A percentile compares a stretch with the other conserved stretches of the same genome.
Conservation (phyloP, 1,140 invertebrate genomes). For the Steinernema feltiae region DNA sequence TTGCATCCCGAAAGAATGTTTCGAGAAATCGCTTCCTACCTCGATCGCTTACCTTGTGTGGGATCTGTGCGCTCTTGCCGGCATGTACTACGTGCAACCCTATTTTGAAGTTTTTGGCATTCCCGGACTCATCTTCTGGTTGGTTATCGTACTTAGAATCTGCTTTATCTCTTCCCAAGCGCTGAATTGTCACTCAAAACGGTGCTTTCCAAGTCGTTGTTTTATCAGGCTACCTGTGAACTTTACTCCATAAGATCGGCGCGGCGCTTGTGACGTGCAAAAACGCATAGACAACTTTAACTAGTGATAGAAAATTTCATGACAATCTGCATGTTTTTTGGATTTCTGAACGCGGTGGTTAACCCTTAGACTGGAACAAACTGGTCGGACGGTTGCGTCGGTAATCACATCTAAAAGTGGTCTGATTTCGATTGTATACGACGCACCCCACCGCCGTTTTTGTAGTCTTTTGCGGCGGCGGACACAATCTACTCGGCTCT, state of each 20-base stretch:
- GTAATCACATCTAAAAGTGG: not conserved
- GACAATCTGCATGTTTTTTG: not conserved
- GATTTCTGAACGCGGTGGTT: too few species aligned
- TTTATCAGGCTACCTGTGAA: not conserved
- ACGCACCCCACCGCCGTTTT: not conserved
- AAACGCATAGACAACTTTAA: not conserved
- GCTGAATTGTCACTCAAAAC: not conserved
- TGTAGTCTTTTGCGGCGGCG: too few species aligned
- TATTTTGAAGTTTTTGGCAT: constrained; percentile 40
- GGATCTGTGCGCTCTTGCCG: constrained; percentile 52
- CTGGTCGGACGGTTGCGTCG: not conserved
- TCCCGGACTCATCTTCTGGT: constrained; percentile 38
- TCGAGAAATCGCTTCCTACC: constrained; percentile 47
- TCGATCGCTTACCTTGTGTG: constrained; percentile 58
- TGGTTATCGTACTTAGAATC: constrained; percentile 20
- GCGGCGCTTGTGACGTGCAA: too few species aligned
- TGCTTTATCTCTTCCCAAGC: not conserved
- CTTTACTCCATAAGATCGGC: not conserved
- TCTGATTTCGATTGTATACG: not conserved
- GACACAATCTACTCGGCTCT: too few species aligned
- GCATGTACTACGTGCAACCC: constrained; percentile 45
- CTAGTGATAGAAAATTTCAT: not conserved
- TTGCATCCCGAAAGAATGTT: constrained; percentile 55
- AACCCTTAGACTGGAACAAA: not conserved
- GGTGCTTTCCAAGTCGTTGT: not conserved